Evolutionary conservation across 2,888 invertebrate genomes (phyloP), one percentile per base, ranked within the genome.

Genomic region (Dasysyrphus albostriatus): DNA sequence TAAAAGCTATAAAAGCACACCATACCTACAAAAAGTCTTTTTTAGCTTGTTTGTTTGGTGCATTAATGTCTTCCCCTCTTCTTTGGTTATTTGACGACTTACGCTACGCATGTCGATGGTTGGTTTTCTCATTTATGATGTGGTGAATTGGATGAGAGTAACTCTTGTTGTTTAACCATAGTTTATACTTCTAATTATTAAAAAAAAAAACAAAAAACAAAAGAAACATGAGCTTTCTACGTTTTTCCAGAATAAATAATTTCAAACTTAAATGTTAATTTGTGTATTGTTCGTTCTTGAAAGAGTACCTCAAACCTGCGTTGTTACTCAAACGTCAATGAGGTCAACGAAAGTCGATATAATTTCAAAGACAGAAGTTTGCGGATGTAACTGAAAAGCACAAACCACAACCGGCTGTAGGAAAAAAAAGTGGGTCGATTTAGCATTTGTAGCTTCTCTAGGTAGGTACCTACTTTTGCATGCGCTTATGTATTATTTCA

Each of bases 321-420:
- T 49, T 32, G 12, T 54, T 83, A 5, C 44, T 51, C 37, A 69
- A 47, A 72, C 74, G 73, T 65, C 78, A 88, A 88, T 84, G 81
- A 81, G 88, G 88, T 88, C 88, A 88, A 88, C 84, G 88, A 82
- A 88, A 88, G 88, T 73, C 73, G 56, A 59, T 77, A 49, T 69
- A 56, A 42, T 74, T 74, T 63, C 42, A 61, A 61, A 61, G 29
- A 42, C 34, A 58, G 24, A 58, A 49, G 34, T 34, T 63, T 49
- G 67, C 67, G 67, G 49, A 67, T 49, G 67, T 72, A 42, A 34
- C 39, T 58, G 47, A 19, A 58, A 67, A 44, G 70, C 39, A 58
- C 56, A 73, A 65, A 61, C 61, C 42, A 12, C 42, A 42, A 61
- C 39, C 61, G 61, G 24, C 39, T 61, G 61, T 42, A 24, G 12